Evolutionary conservation across 2,888 invertebrate species (phyloP).

Genomic region (Drosophila bunnanda): DNA sequence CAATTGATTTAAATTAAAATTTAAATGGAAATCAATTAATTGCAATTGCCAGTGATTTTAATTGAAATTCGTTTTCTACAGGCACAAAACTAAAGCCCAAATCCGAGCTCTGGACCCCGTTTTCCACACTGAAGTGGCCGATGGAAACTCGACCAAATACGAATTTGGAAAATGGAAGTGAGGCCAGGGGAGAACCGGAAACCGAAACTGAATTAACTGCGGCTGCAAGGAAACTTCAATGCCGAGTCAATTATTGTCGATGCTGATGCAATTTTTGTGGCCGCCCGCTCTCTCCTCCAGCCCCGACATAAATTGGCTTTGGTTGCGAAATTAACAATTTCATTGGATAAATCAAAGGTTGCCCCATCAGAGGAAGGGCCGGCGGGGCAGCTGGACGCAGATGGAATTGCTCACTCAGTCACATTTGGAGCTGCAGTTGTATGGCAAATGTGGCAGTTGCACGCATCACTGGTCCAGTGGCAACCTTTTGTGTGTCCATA

Average conservation of each 20-base stretch:
- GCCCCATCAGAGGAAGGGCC: slow-evolving; percentile 25
- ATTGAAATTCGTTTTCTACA: slow-evolving; percentile 58
- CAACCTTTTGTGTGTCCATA: slow-evolving; percentile 62
- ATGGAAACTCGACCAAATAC: neutral
- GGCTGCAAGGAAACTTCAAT: slow-evolving; percentile 22
- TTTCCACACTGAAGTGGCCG: neutral
- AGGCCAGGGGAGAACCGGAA: slow-evolving; percentile 46
- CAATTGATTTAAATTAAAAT: slow-evolving; percentile 73
- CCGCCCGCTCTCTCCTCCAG: neutral
- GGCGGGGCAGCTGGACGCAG: slow-evolving; percentile 34
- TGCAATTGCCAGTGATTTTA: slow-evolving; percentile 58
- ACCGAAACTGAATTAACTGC: slow-evolving; percentile 66
- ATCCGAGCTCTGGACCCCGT: neutral
- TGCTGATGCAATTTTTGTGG: slow-evolving; percentile 43
- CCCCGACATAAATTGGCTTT: slow-evolving; percentile 61
- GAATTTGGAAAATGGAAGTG: slow-evolving; percentile 1
- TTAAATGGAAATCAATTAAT: slow-evolving; percentile 71
- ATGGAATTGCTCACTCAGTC: slow-evolving; percentile 36
- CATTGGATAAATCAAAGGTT: slow-evolving; percentile 77
- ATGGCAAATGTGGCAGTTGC: slow-evolving; percentile 52
- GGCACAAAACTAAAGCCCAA: slow-evolving; percentile 35
- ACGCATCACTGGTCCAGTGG: slow-evolving; percentile 68
- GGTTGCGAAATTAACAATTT: slow-evolving; percentile 79
- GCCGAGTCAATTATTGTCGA: slow-evolving; percentile 55
- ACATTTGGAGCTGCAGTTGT: slow-evolving; percentile 34